Base-by-base conservation (phyloP, 1,140 invertebrate species). In the Calosoma granatense region DNA sequence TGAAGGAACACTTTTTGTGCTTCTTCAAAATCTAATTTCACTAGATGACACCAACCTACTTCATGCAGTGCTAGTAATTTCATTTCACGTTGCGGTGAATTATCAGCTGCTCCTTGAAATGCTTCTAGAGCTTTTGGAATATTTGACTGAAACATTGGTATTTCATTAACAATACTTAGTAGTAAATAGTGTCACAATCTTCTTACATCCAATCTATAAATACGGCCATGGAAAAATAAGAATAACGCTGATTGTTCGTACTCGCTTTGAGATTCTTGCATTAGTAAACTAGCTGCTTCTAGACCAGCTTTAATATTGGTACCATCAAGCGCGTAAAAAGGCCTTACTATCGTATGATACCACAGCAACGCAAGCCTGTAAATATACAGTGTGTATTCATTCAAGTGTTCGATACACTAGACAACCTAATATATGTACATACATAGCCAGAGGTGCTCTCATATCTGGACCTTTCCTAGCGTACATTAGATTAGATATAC, bases 311-410 rank as follows among this genome's bases (percentile, higher is more conserved):
- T 68, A 0, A 81, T 75, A 64, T 83, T 81, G 20, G 67, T 73
- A 1, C 82, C 83, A 64, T 87, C 83, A 6, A 86, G 70, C 1
- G 81, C 82, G 64, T 85, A 87, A 67, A 86, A 86, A 23, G 85
- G 85, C 22, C 81, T 72, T 1, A 87, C 78, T 22, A 87, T 83
- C 1, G 85, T 87, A 62, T 87, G 84, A 65, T 87, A 88, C 84
- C 85, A 88, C 22, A 88, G 65, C 36, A 88, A 67, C 0, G 81
- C 77, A 57, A 88, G 74, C 14, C 83, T 85, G 57, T 54, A 67
- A 66, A 59, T 47, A 54, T 54, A 62, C 21, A 61, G 2, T 51
- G 17, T 14, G n/a, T n/a, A n/a, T n/a, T n/a, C n/a, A n/a, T n/a
- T n/a, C 15, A 20, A 59, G 30, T 36, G n/a, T 9, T n/a, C 26